phyloP scores from a whole-genome alignment of 2,888 invertebrate species.

The Calliscelio sp. region DNA sequence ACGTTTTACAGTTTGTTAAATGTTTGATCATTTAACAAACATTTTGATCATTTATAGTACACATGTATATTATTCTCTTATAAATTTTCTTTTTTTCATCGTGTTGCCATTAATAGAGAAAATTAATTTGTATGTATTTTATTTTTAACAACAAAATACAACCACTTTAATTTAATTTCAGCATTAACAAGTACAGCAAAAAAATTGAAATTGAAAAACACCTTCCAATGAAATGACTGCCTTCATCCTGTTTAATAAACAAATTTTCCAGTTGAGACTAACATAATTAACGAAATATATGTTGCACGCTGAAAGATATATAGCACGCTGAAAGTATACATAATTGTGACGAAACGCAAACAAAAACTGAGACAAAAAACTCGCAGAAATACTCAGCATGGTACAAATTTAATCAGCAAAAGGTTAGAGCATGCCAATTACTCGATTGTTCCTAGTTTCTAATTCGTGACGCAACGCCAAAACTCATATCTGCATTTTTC shows the following conservation, averaged over 20 bases:
- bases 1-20: too few species aligned
- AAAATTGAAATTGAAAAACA: slow-evolving; percentile 31
- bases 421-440: slow-evolving; percentile 31
- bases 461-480: slow-evolving; percentile 42
- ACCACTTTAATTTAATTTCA: slow-evolving; percentile 13
- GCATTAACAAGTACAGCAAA: slow-evolving; percentile 16
- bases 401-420: slow-evolving; percentile 40
- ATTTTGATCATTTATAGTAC: too few species aligned
- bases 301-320: slow-evolving; percentile 14
- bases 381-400: not conserved
- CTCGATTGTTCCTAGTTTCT: slow-evolving; percentile 43
- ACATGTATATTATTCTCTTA: too few species aligned
- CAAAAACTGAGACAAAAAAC: not conserved
- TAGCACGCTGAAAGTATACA: slow-evolving; percentile 21
- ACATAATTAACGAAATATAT: slow-evolving; percentile 17
- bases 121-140: slow-evolving; percentile 1
- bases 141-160: not conserved
- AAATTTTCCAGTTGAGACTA: slow-evolving; percentile 16
- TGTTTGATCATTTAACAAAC: too few species aligned
- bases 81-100: too few species aligned
- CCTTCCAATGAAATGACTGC: slow-evolving; percentile 22
- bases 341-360: slow-evolving; percentile 18
- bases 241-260: slow-evolving; percentile 26
- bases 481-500: slow-evolving; percentile 33
- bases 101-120: too few species aligned